These are phyloP conservation scores for Malthinus flaveolus DNA, from an alignment of 2,888 invertebrate genomes.

Conservation along the genomic window DNA sequence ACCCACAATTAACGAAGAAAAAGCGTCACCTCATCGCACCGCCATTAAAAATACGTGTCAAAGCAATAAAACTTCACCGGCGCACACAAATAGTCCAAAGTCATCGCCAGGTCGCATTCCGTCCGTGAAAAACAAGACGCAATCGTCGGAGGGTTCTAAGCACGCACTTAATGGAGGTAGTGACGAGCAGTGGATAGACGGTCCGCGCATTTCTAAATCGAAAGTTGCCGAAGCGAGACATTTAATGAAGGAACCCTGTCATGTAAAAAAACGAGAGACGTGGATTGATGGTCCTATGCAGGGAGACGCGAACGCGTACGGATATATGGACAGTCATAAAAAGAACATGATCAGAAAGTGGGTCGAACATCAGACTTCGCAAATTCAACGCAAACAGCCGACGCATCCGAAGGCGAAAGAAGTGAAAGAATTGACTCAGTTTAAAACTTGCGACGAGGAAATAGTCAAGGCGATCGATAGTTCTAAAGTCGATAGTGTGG, in stretches of 20 bases:
- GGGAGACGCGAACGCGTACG: slow-evolving; percentile 67
- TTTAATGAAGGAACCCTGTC: slow-evolving; percentile 74
- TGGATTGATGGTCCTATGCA: slow-evolving; percentile 97
- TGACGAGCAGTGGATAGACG: slow-evolving; percentile 97
- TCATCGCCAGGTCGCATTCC: slow-evolving; percentile 59
- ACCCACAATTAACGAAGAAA: slow-evolving; percentile 58
- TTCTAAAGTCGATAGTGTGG: slow-evolving; percentile 60
- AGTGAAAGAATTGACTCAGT: slow-evolving; percentile 64
- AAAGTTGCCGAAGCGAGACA: slow-evolving; percentile 82
- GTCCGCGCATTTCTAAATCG: slow-evolving; percentile 84
- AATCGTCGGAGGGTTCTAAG: slow-evolving; percentile 55
- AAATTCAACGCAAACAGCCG: slow-evolving; percentile 71
- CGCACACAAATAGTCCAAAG: slow-evolving; percentile 58
- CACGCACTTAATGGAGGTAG: slow-evolving; percentile 62
- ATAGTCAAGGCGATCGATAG: slow-evolving; percentile 57
- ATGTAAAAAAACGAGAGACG: slow-evolving; percentile 82
- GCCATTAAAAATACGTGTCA: slow-evolving; percentile 56
- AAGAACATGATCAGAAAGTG: slow-evolving; percentile 91
- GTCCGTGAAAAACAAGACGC: slow-evolving; percentile 61
- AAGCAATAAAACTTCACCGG: slow-evolving; percentile 59
- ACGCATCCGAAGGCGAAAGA: slow-evolving; percentile 55
- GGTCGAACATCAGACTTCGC: slow-evolving; percentile 89
- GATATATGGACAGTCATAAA: slow-evolving; percentile 91
- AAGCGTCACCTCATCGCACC: slow-evolving; percentile 61
- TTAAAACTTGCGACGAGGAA: slow-evolving; percentile 63